phyloP scores from a whole-genome alignment of 2,888 invertebrate genomes.

The Mythimna pallens region DNA sequence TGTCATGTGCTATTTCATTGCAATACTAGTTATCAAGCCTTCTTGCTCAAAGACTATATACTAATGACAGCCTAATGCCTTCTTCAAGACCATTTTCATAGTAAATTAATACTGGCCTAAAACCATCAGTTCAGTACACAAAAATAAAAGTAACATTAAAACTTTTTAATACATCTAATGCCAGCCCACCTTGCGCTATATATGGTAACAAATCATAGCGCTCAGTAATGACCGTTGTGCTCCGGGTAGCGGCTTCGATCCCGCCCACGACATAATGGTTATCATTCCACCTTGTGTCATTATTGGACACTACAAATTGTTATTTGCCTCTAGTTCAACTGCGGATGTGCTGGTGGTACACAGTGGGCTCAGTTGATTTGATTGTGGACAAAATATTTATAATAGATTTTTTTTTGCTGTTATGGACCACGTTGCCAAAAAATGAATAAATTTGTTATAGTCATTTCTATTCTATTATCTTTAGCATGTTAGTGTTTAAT shows the following conservation, averaged over 20 bases:
- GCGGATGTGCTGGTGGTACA: conserved; percentile 44
- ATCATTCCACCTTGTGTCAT: conserved; percentile 70
- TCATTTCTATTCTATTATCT: too few species aligned
- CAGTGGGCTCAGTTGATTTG: conserved; percentile 24
- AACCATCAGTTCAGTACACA: conserved; percentile 19
- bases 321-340: conserved; percentile 60
- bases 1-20: neutral
- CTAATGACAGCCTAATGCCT: too few species aligned
- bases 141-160: conserved; percentile 28
- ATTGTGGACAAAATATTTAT: conserved; percentile 23
- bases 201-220: conserved; percentile 64
- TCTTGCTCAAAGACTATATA: too few species aligned
- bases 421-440: too few species aligned
- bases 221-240: conserved; percentile 64
- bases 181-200: conserved; percentile 58
- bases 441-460: too few species aligned
- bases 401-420: too few species aligned
- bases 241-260: conserved; percentile 69
- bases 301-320: conserved; percentile 69
- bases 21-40: neutral
- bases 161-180: conserved; percentile 51
- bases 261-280: conserved; percentile 74
- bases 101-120: conserved; percentile 3
- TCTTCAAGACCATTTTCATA: too few species aligned
- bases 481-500: too few species aligned